Evolutionary conservation across 2,797 vertebrate species (phyloP), one percentile per base, ranked within the genome.

Genomic region (Chloroceryle amazona): DNA sequence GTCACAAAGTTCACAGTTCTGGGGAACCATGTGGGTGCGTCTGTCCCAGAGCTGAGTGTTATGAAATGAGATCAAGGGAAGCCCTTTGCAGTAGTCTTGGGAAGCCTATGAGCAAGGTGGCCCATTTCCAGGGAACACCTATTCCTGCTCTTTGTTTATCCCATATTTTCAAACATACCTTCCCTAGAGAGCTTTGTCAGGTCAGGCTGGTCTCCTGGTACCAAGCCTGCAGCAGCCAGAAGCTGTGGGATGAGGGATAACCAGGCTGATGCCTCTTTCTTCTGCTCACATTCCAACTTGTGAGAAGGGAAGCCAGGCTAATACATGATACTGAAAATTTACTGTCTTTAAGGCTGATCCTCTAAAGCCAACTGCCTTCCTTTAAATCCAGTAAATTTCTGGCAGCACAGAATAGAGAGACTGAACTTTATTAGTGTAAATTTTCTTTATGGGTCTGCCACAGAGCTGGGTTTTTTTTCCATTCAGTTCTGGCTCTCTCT

Each of bases 301-400:
- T 28, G 57, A 21, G 11, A n/a, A 80, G 61, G 14, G 41, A 92
- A 92, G 74, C 8, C 74, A 87, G 84, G 60, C 65, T 82, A 91
- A 65, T 8, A 39, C 13, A 31, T 4, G 42, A 47, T 28, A 82
- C 60, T 89, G 92, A 93, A 93, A 75, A 93, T 94, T 97, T 93
- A 96, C 70, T 86, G 20, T 96, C 94, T 86, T 75, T 85, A 86
- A 83, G 82, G 66, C 80, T 91, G 62, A 63, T 86, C 58, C 39
- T 81, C 93, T 89, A 93, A 96, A 79, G 87, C 90, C 80, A 93
- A 81, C 55, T 86, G 72, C 84, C 58, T 94, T 95, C 46, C 89
- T 89, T 92, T 95, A n/a, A n/a, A n/a, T n/a, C n/a, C 85, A 96
- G 87, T 96, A 94, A 95, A 93, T 91, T 93, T 28, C 89, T 83